These are phyloP conservation scores for Gallinago stenura DNA, from an alignment of 2,797 vertebrate species.

Conservation along the genomic window DNA sequence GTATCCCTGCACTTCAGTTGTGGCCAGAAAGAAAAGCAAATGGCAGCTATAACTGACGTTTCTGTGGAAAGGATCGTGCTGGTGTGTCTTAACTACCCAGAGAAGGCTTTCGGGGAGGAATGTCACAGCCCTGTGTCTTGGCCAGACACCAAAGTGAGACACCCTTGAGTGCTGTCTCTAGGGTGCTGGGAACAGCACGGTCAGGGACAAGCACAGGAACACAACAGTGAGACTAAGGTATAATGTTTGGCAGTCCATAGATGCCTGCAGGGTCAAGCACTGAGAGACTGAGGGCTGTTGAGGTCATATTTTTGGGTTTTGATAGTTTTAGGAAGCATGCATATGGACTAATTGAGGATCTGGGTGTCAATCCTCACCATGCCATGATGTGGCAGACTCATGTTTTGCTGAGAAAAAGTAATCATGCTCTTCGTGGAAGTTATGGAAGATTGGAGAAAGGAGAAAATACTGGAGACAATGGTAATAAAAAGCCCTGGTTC, in stretches of 20 bases:
- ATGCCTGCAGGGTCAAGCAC: neutral
- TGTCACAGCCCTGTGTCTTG: neutral
- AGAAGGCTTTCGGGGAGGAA: neutral
- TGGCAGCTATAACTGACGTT: neutral
- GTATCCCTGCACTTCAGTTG: neutral
- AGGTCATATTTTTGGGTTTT: neutral
- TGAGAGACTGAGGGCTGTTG: neutral
- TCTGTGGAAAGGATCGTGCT: neutral
- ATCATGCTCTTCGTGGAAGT: neutral
- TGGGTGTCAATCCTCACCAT: neutral
- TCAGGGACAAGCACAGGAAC: neutral
- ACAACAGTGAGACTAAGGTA: neutral
- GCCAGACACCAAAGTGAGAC: accelerated
- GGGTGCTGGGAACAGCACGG: neutral
- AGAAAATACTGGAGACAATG: neutral
- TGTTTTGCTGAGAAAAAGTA: neutral
- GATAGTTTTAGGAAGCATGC: neutral
- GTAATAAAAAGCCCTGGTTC: neutral
- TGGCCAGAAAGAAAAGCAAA: neutral
- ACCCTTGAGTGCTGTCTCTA: accelerated
- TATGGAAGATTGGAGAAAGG: neutral
- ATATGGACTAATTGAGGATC: neutral
- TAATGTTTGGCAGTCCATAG: neutral
- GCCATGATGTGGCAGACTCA: neutral
- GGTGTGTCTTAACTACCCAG: neutral